Conservation (phyloP, 2,113 vertebrate species). For the Entosphenus tridentatus region DNA sequence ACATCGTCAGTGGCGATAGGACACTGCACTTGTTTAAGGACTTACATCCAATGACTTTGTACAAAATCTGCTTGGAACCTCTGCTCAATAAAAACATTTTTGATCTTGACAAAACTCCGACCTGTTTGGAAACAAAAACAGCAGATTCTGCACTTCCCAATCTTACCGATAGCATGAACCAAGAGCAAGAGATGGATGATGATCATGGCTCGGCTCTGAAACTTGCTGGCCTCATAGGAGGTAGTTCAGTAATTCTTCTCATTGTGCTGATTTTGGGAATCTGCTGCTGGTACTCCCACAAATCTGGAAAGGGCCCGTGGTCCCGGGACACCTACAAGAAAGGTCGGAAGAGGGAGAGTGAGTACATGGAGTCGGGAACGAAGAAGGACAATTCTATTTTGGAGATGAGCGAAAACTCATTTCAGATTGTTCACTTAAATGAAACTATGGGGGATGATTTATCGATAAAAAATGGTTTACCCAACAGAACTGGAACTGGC, state of each 20-base stretch:
- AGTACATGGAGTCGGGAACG: conserved; percentile 91
- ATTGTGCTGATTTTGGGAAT: conserved; percentile 50
- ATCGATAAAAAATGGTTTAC: too few species aligned
- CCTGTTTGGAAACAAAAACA: conserved; percentile 62
- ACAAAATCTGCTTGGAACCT: conserved; percentile 71
- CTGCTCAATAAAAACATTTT: conserved; percentile 67
- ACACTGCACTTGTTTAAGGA: conserved; percentile 17
- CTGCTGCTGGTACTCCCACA: conserved; percentile 98
- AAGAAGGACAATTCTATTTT: conserved; percentile 99
- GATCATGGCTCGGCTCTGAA: conserved; percentile 60
- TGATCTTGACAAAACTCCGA: conserved; percentile 52
- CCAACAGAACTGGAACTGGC: too few species aligned
- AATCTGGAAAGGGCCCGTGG: conserved; percentile 63
- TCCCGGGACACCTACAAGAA: conserved; percentile 97
- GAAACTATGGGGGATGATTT: conserved; percentile 18
- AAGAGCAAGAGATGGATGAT: conserved; percentile 53
- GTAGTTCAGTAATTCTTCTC: conserved; percentile 59
- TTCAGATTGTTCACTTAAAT: conserved; percentile 98
- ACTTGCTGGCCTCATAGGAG: conserved; percentile 73
- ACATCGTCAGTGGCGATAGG: background rate
- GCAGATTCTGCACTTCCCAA: conserved; percentile 32
- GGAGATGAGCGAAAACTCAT: conserved; percentile 99
- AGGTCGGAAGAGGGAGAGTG: conserved; percentile 80
- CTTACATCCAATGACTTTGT: conserved; percentile 19
- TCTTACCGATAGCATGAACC: conserved; percentile 41